Conservation (phyloP, 2,888 invertebrate species). For the Chrysopilus asiliformis region DNA sequence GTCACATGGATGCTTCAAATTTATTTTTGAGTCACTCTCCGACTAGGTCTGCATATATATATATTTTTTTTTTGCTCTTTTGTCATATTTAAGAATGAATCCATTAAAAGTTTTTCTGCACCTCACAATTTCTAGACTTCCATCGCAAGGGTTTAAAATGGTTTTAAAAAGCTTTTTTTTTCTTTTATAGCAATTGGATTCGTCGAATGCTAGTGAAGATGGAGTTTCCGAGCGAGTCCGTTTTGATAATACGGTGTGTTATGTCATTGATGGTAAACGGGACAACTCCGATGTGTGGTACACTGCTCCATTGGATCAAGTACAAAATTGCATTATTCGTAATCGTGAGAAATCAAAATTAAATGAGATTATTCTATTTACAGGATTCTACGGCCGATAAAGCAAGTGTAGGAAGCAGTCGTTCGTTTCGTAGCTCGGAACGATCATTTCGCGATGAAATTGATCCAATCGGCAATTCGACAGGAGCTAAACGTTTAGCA, state of each 20-base stretch:
- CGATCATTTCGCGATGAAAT: slow-evolving; percentile 20
- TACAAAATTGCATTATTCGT: slow-evolving; percentile 9
- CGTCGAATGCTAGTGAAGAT: slow-evolving; percentile 34
- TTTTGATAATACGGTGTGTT: slow-evolving; percentile 48
- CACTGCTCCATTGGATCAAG: slow-evolving; percentile 21
- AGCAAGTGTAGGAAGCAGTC: slow-evolving; percentile 22
- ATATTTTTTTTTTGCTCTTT: no score
- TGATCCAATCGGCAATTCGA: slow-evolving; percentile 18
- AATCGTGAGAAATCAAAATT: not conserved
- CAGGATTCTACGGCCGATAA: slow-evolving; percentile 22
- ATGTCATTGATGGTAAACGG: slow-evolving; percentile 20
- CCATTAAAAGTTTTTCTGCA: no score
- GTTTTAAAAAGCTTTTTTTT: no score
- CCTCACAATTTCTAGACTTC: no score
- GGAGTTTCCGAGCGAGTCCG: slow-evolving; percentile 48
- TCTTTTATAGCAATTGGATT: slow-evolving; percentile 31
- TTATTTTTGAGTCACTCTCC: no score
- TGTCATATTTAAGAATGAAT: no score
- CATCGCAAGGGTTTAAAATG: no score
- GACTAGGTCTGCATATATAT: no score
- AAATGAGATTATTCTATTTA: slow-evolving; percentile 5
- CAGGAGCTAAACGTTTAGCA: slow-evolving; percentile 17
- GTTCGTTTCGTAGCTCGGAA: slow-evolving; percentile 22
- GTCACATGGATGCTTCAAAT: no score
- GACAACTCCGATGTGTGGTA: slow-evolving; percentile 20